Percentiles rank a stretch among this genome's conserved stretches.
Evolutionary conservation across 2,113 vertebrate genomes (phyloP).

Genomic region (Poeciliopsis turrubarensis): DNA sequence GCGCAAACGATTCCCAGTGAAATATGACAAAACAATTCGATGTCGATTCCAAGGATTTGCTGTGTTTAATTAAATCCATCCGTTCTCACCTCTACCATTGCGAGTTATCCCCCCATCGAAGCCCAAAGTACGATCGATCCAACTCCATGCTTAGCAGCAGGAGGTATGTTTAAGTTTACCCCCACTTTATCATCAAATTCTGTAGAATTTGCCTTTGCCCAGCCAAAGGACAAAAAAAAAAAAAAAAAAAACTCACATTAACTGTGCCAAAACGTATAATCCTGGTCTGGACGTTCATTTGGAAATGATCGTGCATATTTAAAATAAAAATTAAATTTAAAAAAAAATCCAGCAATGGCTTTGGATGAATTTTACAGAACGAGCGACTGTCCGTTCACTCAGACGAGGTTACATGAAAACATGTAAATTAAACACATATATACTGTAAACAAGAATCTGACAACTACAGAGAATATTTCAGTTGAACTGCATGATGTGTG

Average conservation of each 20-base stretch:
- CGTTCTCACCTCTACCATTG: background rate
- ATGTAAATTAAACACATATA: background rate
- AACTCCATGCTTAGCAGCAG: slow-evolving; percentile 1
- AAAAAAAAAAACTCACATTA: background rate
- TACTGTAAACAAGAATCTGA: background rate
- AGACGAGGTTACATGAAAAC: background rate
- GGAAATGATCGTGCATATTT: background rate
- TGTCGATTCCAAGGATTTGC: background rate
- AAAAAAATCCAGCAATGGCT: too few species aligned
- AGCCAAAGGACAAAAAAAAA: background rate
- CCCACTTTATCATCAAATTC: slow-evolving; percentile 5
- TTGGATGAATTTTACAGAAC: background rate
- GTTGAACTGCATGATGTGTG: background rate
- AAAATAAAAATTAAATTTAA: too few species aligned
- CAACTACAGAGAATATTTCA: background rate
- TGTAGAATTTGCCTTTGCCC: background rate
- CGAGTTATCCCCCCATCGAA: background rate
- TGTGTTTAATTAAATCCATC: slow-evolving; percentile 3
- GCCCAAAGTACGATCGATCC: background rate
- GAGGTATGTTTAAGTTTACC: slow-evolving; percentile 8
- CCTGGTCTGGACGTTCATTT: background rate
- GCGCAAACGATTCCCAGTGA: background rate
- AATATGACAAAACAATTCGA: background rate
- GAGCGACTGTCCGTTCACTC: background rate
- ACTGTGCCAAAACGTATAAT: background rate